phyloP scores from a whole-genome alignment of 2,113 vertebrate species.

The Callithrix jacchus region DNA sequence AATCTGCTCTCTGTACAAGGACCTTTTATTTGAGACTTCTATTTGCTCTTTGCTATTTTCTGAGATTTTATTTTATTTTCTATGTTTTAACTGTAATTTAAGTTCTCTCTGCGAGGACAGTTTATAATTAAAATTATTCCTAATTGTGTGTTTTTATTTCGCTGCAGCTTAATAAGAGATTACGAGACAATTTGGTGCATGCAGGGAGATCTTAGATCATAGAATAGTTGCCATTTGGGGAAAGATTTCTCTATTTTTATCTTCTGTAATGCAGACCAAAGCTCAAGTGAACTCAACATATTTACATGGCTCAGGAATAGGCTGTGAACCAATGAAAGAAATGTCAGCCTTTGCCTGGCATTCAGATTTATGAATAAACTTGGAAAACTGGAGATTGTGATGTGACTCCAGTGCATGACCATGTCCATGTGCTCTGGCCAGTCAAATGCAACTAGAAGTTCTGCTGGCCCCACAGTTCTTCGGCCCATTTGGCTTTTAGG shows the following conservation, averaged over 20 bases:
- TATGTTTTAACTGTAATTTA: constrained; percentile 14
- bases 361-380: too few species aligned
- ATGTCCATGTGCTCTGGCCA: background rate
- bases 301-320: background rate
- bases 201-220: background rate
- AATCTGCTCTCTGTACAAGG: background rate
- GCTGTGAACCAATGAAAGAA: too few species aligned
- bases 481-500: background rate
- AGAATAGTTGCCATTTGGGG: background rate
- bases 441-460: too few species aligned
- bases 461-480: background rate
- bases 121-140: constrained; percentile 56
- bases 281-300: fast-evolving
- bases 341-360: too few species aligned
- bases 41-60: background rate
- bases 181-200: background rate
- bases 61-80: background rate
- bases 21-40: background rate
- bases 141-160: constrained; percentile 56
- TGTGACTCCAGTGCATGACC: background rate
- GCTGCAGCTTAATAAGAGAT: constrained; percentile 36
- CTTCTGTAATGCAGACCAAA: background rate
- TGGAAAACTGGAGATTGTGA: background rate
- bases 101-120: background rate
- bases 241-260: background rate